phyloP scores from a whole-genome alignment of 2,888 invertebrate genomes.

The Teleiodes luculella region DNA sequence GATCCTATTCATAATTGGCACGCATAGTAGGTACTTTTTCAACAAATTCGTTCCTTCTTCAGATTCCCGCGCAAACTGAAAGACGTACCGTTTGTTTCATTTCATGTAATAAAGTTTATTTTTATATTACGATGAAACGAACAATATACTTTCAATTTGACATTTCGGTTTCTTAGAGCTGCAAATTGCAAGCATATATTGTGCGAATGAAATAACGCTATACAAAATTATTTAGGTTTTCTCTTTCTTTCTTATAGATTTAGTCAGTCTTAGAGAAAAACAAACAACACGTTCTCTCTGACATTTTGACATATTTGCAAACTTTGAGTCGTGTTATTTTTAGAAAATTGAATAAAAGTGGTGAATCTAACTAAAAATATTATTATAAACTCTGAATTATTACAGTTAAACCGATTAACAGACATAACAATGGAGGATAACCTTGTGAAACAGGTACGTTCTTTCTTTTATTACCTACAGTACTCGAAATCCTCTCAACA shows the following conservation, averaged over 20 bases:
- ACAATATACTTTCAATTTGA: too few relatives aligned
- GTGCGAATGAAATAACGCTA: background rate
- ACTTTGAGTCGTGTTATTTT: background rate
- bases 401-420: background rate
- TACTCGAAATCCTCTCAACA: background rate
- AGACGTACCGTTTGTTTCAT: too few relatives aligned
- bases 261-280: background rate
- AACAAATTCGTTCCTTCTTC: too few relatives aligned
- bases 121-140: too few relatives aligned
- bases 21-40: too few relatives aligned
- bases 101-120: too few relatives aligned
- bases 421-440: conserved; percentile 10
- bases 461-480: background rate
- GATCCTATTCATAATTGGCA: too few relatives aligned
- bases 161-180: background rate
- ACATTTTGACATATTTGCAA: conserved; percentile 2
- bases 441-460: conserved; percentile 30
- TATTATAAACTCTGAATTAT: background rate
- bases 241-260: background rate
- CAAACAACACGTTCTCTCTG: too few relatives aligned
- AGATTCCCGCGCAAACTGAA: too few relatives aligned
- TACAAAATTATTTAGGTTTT: background rate
- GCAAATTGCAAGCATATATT: background rate
- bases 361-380: too few relatives aligned
- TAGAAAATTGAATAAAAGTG: too few relatives aligned